Base-by-base conservation (phyloP, 2,113 vertebrate species). In the Oncorhynchus clarkii region DNA sequence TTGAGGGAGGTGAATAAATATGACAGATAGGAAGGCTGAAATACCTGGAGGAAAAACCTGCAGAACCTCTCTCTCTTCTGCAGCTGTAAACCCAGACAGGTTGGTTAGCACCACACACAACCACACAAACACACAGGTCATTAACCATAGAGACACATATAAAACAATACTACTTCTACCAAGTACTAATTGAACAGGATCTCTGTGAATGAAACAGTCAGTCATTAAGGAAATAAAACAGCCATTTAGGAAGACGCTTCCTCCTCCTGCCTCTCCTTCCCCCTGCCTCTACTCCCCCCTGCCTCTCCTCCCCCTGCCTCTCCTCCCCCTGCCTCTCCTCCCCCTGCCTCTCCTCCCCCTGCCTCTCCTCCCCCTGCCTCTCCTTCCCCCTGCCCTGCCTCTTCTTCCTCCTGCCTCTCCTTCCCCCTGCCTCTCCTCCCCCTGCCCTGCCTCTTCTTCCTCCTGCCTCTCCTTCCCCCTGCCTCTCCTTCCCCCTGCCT, bases 41-140 rank as follows among this genome's bases (percentile, higher is more conserved):
- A 86, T 91, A 91, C 91, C 91, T 91, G 90, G 83, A 91, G 91
- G 88, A 90, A 92, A 88, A 91, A 88, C 85, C 92, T 89, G 92
- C 92, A 93, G 82, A 90, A 93, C 81, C 90, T 88, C 84, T 93
- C 92, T 85, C 92, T 90, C 90, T 93, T 93, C 92, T 93, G 92
- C 88, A 93, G 92, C 92, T 93, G 90, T 54, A 85, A 90, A 93
- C 86, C 88, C 83, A 91, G 90, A 92, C 83, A 88, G 79, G 87
- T 86, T 72, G 80, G 85, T 92, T 92, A 92, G 87, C 26, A 74
- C 31, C 48, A 71, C 31, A 76, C 70, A 39, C 70, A 83, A 34
- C 54, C 65, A 71, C 29, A 54, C 48, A n/a, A 71, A 73, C 77
- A 78, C 76, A 70, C n/a, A 74, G 71, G 67, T 77, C 65, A 88